These are phyloP conservation scores for Polypedilum vanderplanki DNA, from an alignment of 1,140 invertebrate genomes.

Conservation along the genomic window DNA sequence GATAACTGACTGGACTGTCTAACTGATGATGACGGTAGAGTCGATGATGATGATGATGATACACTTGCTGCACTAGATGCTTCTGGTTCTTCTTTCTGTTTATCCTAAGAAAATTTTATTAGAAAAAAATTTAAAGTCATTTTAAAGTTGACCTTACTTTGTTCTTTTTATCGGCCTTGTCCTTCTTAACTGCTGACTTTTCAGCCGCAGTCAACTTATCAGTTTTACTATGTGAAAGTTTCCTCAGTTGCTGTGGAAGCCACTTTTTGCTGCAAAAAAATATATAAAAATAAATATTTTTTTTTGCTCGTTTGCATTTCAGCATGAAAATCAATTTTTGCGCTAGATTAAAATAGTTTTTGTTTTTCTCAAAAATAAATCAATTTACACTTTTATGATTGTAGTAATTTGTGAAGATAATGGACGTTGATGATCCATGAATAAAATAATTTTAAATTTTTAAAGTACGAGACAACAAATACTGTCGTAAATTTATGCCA, in stretches of 20 bases:
- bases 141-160: slow-evolving; percentile 53
- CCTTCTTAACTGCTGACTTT: slow-evolving; percentile 60
- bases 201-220: slow-evolving; percentile 57
- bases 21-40: slow-evolving; percentile 23
- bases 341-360: not conserved
- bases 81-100: slow-evolving; percentile 37
- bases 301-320: not conserved
- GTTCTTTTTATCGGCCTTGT: slow-evolving; percentile 66
- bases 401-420: not conserved
- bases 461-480: not conserved
- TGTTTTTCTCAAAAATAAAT: not conserved
- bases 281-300: not conserved
- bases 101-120: slow-evolving; percentile 34
- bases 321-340: not conserved
- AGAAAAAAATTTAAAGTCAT: slow-evolving; percentile 6
- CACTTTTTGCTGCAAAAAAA: slow-evolving; percentile 68
- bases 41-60: slow-evolving; percentile 31
- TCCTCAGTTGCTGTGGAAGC: slow-evolving; percentile 80
- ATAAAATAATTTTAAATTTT: not conserved
- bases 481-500: not conserved
- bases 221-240: slow-evolving; percentile 80
- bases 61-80: slow-evolving; percentile 33
- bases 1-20: slow-evolving; percentile 36
- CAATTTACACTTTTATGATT: not conserved
- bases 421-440: not conserved